Evolutionary conservation across 2,888 invertebrate species (phyloP).

Genomic region (Leucophora obtusa): DNA sequence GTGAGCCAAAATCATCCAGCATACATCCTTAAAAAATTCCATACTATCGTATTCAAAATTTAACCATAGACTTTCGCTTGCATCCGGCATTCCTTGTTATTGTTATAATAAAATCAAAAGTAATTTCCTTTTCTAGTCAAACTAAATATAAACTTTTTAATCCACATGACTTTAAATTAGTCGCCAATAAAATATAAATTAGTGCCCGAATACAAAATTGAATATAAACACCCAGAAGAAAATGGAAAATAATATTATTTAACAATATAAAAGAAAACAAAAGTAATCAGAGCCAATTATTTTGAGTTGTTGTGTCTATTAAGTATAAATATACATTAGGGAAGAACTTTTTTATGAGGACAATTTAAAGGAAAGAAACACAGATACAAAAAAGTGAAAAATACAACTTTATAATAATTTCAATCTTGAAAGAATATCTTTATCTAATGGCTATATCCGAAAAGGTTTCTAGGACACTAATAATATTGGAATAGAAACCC

Average conservation of each 20-base stretch:
- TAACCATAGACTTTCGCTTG: slow-evolving; percentile 11
- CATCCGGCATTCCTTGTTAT: slow-evolving; percentile 35
- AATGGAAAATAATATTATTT: neutral
- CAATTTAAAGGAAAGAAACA: too few species aligned
- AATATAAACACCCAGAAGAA: slow-evolving; percentile 10
- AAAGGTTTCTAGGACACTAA: too few species aligned
- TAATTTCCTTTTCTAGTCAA: slow-evolving; percentile 45
- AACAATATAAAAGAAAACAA: neutral
- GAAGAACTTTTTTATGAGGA: too few species aligned
- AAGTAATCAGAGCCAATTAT: slow-evolving; percentile 54
- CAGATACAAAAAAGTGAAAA: too few species aligned
- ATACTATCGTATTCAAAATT: neutral
- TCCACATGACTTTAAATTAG: slow-evolving; percentile 39
- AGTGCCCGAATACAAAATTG: slow-evolving; percentile 20
- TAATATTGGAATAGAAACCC: too few species aligned
- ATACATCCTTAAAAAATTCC: neutral
- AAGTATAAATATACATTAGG: neutral
- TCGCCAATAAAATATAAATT: slow-evolving; percentile 39
- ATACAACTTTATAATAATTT: too few species aligned
- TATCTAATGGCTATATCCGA: too few species aligned
- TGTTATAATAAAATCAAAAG: slow-evolving; percentile 38
- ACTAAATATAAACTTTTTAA: slow-evolving; percentile 52
- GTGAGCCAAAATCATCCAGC: too few species aligned
- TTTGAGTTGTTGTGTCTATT: slow-evolving; percentile 24
- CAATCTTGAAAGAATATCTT: too few species aligned